Percentiles rank a stretch among this genome's conserved stretches.
Conservation (phyloP, 2,888 invertebrate genomes). For the Apamea anceps region DNA sequence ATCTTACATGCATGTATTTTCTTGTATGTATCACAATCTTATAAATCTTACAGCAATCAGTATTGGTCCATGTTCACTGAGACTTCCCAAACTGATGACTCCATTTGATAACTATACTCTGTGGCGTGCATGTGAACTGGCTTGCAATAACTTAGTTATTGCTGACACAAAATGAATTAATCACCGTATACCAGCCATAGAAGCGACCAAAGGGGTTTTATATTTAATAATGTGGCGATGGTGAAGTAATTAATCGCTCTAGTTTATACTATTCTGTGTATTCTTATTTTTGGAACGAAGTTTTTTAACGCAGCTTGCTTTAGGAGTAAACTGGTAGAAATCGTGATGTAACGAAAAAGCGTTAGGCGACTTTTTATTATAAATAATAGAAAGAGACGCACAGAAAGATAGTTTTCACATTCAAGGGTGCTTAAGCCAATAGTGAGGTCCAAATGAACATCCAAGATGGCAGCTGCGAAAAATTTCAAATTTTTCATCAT, state of each 20-base stretch:
- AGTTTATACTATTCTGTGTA: constrained; percentile 7
- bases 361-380: too few species aligned
- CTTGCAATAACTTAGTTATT: constrained; percentile 68
- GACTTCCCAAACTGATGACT: background rate
- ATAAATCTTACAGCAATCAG: background rate
- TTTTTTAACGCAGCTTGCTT: background rate
- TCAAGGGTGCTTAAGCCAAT: too few species aligned
- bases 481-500: too few species aligned
- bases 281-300: background rate
- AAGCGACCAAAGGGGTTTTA: constrained; percentile 35
- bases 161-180: constrained; percentile 69
- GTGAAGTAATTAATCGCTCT: constrained; percentile 11
- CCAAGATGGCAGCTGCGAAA: too few species aligned
- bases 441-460: too few species aligned
- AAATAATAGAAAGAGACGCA: too few species aligned
- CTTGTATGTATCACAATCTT: too few species aligned
- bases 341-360: too few species aligned
- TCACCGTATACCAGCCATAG: constrained; percentile 51
- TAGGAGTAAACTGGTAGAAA: too few species aligned
- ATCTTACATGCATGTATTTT: too few species aligned
- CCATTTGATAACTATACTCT: constrained; percentile 35
- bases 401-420: too few species aligned
- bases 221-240: constrained; percentile 53
- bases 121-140: constrained; percentile 39
- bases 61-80: background rate